These are phyloP conservation scores for Gryllus bimaculatus DNA, from an alignment of 1,140 invertebrate species.

Conservation along the genomic window DNA sequence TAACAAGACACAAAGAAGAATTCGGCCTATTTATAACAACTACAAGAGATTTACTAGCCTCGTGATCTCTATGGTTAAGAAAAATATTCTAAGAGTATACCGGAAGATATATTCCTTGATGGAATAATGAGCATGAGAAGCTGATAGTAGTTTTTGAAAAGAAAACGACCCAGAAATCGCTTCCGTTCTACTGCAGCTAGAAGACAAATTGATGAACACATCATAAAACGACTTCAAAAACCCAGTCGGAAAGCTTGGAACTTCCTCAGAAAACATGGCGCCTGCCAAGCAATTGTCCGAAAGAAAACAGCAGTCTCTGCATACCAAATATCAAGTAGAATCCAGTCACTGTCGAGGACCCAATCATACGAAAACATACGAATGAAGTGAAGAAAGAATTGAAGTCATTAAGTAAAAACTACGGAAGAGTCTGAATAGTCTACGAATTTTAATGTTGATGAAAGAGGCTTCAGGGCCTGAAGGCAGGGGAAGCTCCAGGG, in stretches of 20 bases:
- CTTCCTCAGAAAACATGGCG: slow-evolving; percentile 14
- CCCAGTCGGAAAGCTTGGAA: slow-evolving; percentile 19
- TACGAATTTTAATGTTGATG: not conserved
- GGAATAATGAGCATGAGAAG: not conserved
- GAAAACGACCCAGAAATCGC: slow-evolving; percentile 15
- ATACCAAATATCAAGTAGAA: slow-evolving; percentile 12
- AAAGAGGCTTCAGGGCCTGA: slow-evolving; percentile 13
- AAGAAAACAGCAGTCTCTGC: slow-evolving; percentile 1
- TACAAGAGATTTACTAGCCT: slow-evolving; percentile 15
- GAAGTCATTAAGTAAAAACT: not conserved
- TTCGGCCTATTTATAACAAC: slow-evolving; percentile 12
- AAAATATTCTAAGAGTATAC: slow-evolving; percentile 18
- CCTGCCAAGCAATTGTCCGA: slow-evolving; percentile 6
- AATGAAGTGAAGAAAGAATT: not conserved
- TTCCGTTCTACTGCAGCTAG: slow-evolving; percentile 14
- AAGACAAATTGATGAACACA: slow-evolving; percentile 17
- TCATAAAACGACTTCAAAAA: slow-evolving; percentile 19
- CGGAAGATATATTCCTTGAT: not conserved
- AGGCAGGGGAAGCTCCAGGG: slow-evolving; percentile 18
- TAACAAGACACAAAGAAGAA: slow-evolving; percentile 16
- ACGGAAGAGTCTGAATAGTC: not conserved
- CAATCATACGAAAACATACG: slow-evolving; percentile 6
- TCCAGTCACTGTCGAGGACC: slow-evolving; percentile 14
- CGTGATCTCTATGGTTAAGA: slow-evolving; percentile 16
- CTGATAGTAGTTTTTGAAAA: slow-evolving; percentile 14